phyloP scores from a whole-genome alignment of 2,797 vertebrate genomes.

The Cephalopachus bancanus region DNA sequence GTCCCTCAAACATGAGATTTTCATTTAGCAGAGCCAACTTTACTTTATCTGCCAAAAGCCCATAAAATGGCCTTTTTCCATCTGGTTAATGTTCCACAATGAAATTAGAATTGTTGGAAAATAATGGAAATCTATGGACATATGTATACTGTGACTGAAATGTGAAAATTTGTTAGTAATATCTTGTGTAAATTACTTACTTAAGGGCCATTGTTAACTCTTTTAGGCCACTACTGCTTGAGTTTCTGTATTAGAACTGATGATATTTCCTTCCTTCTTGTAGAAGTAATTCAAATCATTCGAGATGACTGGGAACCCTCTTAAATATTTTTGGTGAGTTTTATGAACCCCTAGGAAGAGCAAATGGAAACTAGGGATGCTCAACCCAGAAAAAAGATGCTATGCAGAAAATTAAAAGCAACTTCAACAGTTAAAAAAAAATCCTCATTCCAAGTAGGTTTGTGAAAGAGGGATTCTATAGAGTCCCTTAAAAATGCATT shows the following conservation, averaged over 20 bases:
- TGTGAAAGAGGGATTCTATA: constrained; percentile 26
- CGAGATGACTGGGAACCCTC: not conserved
- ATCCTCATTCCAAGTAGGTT: not conserved
- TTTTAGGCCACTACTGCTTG: not conserved
- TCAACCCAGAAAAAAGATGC: not conserved
- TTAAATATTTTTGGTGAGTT: constrained; percentile 45
- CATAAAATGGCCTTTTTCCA: constrained; percentile 71
- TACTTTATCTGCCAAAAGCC: constrained; percentile 63
- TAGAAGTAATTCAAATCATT: constrained; percentile 9
- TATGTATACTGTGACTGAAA: constrained; percentile 59
- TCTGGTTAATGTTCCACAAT: constrained; percentile 71
- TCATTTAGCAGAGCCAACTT: constrained; percentile 69
- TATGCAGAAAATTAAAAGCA: constrained; percentile 31
- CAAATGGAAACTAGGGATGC: not conserved
- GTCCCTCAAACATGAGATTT: constrained; percentile 64
- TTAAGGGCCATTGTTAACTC: constrained; percentile 26
- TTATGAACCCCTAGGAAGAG: not conserved
- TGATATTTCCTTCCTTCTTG: not conserved
- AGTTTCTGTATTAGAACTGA: not conserved
- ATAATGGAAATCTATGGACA: constrained; percentile 71
- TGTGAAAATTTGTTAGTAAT: constrained; percentile 35
- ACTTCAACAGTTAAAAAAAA: not conserved
- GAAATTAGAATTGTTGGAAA: constrained; percentile 78
- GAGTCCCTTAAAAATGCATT: not conserved
- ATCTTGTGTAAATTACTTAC: constrained; percentile 54